A percentile compares a stretch with the other conserved stretches of the same genome.
Evolutionary conservation across 2,113 vertebrate genomes (phyloP).

Genomic region (Pimephales promelas): DNA sequence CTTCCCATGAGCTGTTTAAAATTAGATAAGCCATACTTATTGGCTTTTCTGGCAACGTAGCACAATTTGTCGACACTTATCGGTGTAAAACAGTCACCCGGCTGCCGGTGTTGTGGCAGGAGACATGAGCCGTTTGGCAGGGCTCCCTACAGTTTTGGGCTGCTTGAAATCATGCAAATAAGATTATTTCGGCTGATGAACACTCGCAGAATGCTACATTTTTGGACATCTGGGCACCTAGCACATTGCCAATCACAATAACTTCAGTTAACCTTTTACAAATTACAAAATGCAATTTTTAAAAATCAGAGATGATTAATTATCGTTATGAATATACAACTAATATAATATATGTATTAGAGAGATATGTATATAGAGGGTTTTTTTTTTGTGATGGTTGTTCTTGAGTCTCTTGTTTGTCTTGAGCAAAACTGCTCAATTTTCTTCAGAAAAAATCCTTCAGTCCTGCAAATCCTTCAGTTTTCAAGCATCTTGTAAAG

Average conservation of each 20-base stretch:
- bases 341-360: no score
- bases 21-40: constrained; percentile 68
- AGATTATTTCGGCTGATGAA: constrained; percentile 59
- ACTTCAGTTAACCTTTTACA: background rate
- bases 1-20: constrained; percentile 62
- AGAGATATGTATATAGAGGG: no score
- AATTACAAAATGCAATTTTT: background rate
- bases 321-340: no score
- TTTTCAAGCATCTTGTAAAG: no score
- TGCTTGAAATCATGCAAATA: constrained; percentile 66
- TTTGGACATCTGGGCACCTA: constrained; percentile 41
- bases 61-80: constrained; percentile 70
- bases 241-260: background rate
- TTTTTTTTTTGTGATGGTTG: no score
- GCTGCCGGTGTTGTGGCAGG: constrained; percentile 62
- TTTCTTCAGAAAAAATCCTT: no score
- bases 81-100: constrained; percentile 64
- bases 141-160: constrained; percentile 28
- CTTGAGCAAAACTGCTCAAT: no score
- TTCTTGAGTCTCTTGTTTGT: no score
- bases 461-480: no score
- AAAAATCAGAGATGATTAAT: background rate
- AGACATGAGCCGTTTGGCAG: constrained; percentile 58
- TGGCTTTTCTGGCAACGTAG: constrained; percentile 63
- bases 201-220: constrained; percentile 28